Evolutionary conservation across 2,888 invertebrate species (phyloP), one percentile per base, ranked within the genome.

Genomic region (Exephanes ischioxanthus): DNA sequence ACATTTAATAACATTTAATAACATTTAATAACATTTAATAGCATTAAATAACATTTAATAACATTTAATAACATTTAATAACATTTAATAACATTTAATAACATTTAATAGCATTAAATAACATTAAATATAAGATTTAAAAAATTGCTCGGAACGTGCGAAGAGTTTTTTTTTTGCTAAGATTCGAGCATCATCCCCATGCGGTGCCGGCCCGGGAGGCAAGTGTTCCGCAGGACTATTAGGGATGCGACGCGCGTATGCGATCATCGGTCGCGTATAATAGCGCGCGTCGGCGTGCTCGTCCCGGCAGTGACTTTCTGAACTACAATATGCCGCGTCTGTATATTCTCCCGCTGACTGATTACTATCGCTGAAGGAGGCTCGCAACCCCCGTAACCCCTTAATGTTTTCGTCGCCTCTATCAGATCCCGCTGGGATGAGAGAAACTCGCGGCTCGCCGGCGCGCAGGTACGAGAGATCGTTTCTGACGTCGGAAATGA

Each of bases 331-430:
- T 33, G 16, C 61, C 90, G 90, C 90, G 91, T 90, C 22, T 67
- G 53, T 79, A 45, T 48, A 68, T 48, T 61, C 61, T 61, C 30
- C 30, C 5, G 61, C 61, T 61, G 26, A 61, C 61, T 61, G 68
- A 55, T 58, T 79, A 72, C 67, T 68, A 55, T 66, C 75, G 41
- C 83, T 87, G 86, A 85, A 76, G 84, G 86, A 87, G 84, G 80
- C 83, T 68, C 90, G 77, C 80, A 84, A 86, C 86, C 89, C 91
- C 91, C 90, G 89, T 92, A 92, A 93, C 91, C 93, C 90, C 89
- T 90, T 91, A 92, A 93, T 91, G 91, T 92, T 92, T 91, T 92
- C 92, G 90, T 92, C 92, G 91, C 91, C 90, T 91, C 88, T 91
- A 92, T 92, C 92, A 91, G 92, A 91, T 91, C 55, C 79, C 79